Evolutionary conservation across 2,888 invertebrate species (phyloP), one percentile per base, ranked within the genome.

Genomic region (Alloscopus bannaensis): DNA sequence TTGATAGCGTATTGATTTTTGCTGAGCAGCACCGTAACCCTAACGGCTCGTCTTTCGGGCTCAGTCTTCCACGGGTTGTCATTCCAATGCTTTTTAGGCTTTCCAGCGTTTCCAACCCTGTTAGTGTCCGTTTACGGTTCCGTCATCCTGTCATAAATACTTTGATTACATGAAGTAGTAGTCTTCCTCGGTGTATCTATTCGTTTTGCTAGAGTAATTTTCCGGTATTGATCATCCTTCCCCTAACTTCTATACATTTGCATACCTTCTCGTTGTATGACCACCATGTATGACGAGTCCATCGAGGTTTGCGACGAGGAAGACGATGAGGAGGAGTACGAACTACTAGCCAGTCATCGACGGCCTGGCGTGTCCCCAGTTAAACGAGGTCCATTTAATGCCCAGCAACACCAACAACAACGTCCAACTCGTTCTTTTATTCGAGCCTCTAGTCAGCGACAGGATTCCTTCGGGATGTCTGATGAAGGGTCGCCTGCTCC

Each of bases 271-370:
- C 42, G 36, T 66, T 31, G 47, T 13, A 18, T 47, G 36, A n/a
- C 36, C 36, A 13, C 13, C 18, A 68, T 75, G 76, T 83, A 83
- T 69, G 83, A 83, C 79, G 83, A 83, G 65, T 81, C 83, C 45
- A 81, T 81, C 52, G 75, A 79, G 62, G 81, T 83, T 22, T 72
- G 60, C 40, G 83, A 80, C 55, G 81, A 80, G 47, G 80, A 80
- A 1, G 73, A 68, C 8, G 78, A 78, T 11, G 76, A 75, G 29
- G 73, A 73, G 16, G 73, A 73, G 42, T 73, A 73, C 45, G 73
- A 73, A 22, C 20, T 73, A 20, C 24, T 73, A 24, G 73, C 64
- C 29, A 62, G 73, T 28, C 52, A 45, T 24, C 36, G 31, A 65
- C 40, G 64, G 28, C 52, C 64, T 36, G 69, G 69, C 29, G 70